Evolutionary conservation across 2,888 invertebrate species (phyloP).

Genomic region (Dinocampus coccinellae): DNA sequence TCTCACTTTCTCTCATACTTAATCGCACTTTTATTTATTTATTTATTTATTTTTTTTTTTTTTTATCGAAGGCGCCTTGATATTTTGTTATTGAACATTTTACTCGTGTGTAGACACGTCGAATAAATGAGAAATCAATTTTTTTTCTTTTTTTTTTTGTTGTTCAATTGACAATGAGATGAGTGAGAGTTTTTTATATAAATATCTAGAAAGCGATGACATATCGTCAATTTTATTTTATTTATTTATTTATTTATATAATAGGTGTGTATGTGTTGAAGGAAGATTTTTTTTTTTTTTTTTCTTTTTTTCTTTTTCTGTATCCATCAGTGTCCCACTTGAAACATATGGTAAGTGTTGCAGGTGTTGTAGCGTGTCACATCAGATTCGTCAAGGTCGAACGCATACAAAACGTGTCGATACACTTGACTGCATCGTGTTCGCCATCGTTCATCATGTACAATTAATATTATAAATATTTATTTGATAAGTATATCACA

Average conservation of each 20-base stretch:
- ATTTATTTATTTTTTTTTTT: too few relatives aligned
- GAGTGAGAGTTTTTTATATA: too few relatives aligned
- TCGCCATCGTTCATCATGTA: background rate
- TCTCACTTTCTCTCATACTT: background rate
- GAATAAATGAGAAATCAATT: too few relatives aligned
- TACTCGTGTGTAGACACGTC: slow-evolving; percentile 58
- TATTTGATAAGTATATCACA: too few relatives aligned
- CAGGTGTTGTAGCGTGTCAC: slow-evolving; percentile 23
- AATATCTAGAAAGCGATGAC: too few relatives aligned
- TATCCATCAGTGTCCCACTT: background rate
- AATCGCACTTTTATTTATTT: background rate
- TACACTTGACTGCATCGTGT: slow-evolving; percentile 21
- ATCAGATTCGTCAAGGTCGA: slow-evolving; percentile 40
- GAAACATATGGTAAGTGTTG: background rate
- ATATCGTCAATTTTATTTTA: slow-evolving; percentile 60
- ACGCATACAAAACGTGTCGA: slow-evolving; percentile 24
- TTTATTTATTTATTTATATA: too few relatives aligned
- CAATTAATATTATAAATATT: too few relatives aligned
- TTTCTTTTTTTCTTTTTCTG: too few relatives aligned
- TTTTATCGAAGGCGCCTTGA: slow-evolving; percentile 39
- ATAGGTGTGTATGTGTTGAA: too few relatives aligned
- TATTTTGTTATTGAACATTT: slow-evolving; percentile 59
- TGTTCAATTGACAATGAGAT: slow-evolving; percentile 47
- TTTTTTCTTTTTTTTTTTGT: too few relatives aligned
- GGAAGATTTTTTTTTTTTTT: too few relatives aligned